These are phyloP conservation scores for Onychomys leucogaster DNA, from an alignment of 2,797 vertebrate species.

Conservation along the genomic window DNA sequence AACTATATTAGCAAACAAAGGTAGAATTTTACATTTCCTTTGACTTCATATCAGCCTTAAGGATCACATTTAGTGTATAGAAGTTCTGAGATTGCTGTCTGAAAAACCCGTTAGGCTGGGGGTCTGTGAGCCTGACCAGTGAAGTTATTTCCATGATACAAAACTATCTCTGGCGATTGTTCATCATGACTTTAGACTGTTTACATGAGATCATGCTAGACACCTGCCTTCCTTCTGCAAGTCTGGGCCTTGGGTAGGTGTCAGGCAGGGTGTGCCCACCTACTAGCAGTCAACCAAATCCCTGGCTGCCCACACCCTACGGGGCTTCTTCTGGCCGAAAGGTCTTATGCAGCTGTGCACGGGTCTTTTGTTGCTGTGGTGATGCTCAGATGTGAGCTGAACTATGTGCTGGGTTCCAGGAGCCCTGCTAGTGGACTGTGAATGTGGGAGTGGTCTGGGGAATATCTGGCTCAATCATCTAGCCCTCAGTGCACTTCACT, in stretches of 20 bases:
- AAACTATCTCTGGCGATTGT: neutral
- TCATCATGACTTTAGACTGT: neutral
- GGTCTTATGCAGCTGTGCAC: neutral
- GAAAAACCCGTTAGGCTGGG: neutral
- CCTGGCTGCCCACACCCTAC: neutral
- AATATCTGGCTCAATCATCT: neutral
- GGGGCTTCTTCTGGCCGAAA: neutral
- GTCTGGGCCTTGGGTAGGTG: neutral
- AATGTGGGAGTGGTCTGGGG: neutral
- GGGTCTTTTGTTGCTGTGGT: neutral
- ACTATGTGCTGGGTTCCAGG: neutral
- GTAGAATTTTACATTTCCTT: conserved; percentile 54
- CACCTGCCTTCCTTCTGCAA: neutral
- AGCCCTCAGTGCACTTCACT: neutral
- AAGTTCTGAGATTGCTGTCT: neutral
- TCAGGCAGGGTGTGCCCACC: neutral
- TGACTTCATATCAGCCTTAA: conserved; percentile 35
- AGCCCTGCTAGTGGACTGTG: neutral
- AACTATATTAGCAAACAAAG: conserved; percentile 48
- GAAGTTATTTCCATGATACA: neutral
- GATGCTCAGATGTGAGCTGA: neutral
- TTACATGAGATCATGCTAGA: neutral
- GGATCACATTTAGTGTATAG: neutral
- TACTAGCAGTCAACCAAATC: neutral
- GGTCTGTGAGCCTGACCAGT: neutral